These are phyloP conservation scores for Neotragus pygmaeus DNA, from an alignment of 2,113 vertebrate species.

Conservation along the genomic window DNA sequence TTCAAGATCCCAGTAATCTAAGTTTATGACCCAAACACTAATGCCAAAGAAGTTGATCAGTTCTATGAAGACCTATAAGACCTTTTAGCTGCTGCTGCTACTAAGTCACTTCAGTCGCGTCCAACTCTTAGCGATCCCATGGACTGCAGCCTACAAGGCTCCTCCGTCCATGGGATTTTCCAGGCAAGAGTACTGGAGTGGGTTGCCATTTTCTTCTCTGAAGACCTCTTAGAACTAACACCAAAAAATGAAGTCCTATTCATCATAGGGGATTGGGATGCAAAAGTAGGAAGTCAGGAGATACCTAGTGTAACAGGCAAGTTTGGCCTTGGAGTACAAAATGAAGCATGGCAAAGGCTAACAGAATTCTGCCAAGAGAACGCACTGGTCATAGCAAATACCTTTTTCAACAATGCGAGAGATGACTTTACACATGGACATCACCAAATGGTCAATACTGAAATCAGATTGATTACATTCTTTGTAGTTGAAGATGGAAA, in stretches of 20 bases:
- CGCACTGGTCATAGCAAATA: background rate
- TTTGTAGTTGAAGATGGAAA: background rate
- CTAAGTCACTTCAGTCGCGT: background rate
- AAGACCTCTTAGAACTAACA: background rate
- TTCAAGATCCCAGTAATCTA: background rate
- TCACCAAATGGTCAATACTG: background rate
- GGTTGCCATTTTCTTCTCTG: background rate
- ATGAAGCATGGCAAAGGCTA: background rate
- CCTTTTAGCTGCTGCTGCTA: background rate
- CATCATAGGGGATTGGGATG: background rate
- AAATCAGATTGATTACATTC: background rate
- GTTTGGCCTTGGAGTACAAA: background rate
- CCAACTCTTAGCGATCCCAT: rapidly evolving
- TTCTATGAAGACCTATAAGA: background rate
- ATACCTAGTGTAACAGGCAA: background rate
- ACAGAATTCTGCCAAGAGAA: background rate
- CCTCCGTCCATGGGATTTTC: background rate
- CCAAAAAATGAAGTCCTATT: background rate
- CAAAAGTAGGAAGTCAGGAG: background rate
- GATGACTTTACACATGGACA: background rate
- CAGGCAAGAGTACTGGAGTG: background rate
- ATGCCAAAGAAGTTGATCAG: background rate
- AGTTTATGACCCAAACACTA: background rate
- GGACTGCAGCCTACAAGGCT: background rate
- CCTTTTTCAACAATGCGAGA: background rate